Percentiles rank a stretch among this genome's conserved stretches.
phyloP scores from a whole-genome alignment of 2,113 vertebrate species.

The Odontesthes bonariensis region DNA sequence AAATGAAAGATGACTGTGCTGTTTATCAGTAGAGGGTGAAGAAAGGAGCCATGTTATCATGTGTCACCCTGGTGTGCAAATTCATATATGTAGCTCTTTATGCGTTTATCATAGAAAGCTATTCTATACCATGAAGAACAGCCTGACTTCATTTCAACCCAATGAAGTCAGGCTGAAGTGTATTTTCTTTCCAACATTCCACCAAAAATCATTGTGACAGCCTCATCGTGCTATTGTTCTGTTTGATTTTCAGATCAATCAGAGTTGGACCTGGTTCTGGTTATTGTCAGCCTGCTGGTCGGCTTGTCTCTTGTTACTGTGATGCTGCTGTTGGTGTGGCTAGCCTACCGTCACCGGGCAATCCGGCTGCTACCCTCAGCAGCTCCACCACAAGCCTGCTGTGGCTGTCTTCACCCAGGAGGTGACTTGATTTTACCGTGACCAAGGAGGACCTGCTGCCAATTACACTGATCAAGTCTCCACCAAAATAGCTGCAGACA shows the following conservation, averaged over 20 bases:
- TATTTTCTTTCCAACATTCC: not conserved
- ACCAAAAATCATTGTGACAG: not conserved
- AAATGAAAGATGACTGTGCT: slow-evolving; percentile 58
- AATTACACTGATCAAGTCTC: slow-evolving; percentile 65
- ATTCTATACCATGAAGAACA: not conserved
- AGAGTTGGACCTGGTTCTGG: slow-evolving; percentile 47
- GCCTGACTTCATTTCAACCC: not conserved
- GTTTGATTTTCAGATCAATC: slow-evolving; percentile 46
- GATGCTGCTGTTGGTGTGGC: slow-evolving; percentile 65
- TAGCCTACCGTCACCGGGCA: slow-evolving; percentile 55
- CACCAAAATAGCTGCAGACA: slow-evolving; percentile 69
- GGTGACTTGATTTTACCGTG: slow-evolving; percentile 66
- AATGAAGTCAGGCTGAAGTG: not conserved
- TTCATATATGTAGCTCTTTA: not conserved
- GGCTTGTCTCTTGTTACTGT: slow-evolving; percentile 56
- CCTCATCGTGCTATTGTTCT: not conserved
- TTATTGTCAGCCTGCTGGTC: slow-evolving; percentile 59
- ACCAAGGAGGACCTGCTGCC: slow-evolving; percentile 56
- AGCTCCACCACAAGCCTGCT: slow-evolving; percentile 35
- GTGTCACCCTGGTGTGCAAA: not conserved
- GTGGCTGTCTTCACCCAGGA: slow-evolving; percentile 43
- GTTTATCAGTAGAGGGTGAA: slow-evolving; percentile 40
- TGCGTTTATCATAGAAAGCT: slow-evolving; percentile 2
- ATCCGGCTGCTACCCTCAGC: slow-evolving; percentile 32
- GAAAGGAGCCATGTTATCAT: slow-evolving; percentile 1